phyloP scores from a whole-genome alignment of 2,797 vertebrate genomes.

The Champsocephalus esox region DNA sequence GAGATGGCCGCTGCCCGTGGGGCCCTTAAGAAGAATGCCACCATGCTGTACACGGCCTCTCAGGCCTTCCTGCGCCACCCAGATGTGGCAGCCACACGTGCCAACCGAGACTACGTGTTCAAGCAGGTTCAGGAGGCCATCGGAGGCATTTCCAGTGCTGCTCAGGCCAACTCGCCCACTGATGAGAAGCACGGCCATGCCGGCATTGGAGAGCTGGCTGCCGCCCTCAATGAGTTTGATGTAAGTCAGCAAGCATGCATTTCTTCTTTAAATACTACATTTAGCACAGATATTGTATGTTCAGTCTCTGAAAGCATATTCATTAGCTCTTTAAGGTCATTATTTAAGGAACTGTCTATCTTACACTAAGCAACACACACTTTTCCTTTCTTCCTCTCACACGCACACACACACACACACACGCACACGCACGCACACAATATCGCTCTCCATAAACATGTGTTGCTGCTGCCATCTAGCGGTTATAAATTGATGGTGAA shows the following conservation, averaged over 20 bases:
- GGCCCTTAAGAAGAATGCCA: constrained; percentile 98
- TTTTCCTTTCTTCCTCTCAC: background rate
- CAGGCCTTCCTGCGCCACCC: constrained; percentile 97
- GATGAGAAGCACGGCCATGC: constrained; percentile 97
- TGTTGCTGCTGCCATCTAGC: constrained; percentile 79
- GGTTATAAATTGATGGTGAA: constrained; percentile 44
- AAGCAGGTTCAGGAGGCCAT: constrained; percentile 99
- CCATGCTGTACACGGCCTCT: constrained; percentile 97
- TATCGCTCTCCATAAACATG: background rate
- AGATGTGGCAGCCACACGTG: constrained; percentile 95
- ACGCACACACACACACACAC: too few species aligned
- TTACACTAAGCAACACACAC: background rate
- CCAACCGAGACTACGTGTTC: constrained; percentile 98
- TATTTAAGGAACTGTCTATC: background rate
- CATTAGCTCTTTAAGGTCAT: background rate
- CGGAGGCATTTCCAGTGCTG: constrained; percentile 96
- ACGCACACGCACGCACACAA: too few species aligned
- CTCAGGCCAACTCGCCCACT: constrained; percentile 94
- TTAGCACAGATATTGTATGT: background rate
- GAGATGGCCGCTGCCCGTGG: constrained; percentile 98
- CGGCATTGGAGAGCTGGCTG: constrained; percentile 96
- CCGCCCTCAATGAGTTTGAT: constrained; percentile 98
- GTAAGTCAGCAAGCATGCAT: constrained; percentile 84
- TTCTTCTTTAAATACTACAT: background rate
- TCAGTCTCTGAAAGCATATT: background rate